Evolutionary conservation across 2,797 vertebrate genomes (phyloP).

Genomic region (Crotalus adamanteus): DNA sequence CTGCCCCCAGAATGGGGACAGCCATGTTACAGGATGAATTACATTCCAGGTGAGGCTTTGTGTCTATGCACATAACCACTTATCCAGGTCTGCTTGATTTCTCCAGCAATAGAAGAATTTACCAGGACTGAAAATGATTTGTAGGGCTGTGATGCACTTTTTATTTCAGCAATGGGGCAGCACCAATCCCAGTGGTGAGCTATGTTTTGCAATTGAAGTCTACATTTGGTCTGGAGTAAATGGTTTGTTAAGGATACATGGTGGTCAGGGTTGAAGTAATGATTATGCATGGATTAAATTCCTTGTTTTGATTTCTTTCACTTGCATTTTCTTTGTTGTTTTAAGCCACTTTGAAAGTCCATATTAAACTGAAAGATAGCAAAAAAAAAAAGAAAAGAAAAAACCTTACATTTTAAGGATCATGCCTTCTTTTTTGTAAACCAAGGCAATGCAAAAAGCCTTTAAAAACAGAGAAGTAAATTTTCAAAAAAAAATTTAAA

Average conservation of each 20-base stretch:
- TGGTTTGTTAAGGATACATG: background rate
- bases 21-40: background rate
- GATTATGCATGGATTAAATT: background rate
- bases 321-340: background rate
- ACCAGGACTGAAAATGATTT: background rate
- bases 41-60: background rate
- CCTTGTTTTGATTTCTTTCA: background rate
- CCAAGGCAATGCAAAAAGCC: background rate
- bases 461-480: background rate
- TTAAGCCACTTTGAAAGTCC: background rate
- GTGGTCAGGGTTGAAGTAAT: background rate
- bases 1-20: background rate
- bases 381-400: background rate
- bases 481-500: background rate
- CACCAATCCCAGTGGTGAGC: background rate
- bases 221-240: background rate
- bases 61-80: background rate
- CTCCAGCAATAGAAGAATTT: background rate
- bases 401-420: background rate
- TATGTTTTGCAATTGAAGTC: background rate
- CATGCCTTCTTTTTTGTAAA: background rate
- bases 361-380: background rate
- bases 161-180: background rate
- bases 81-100: background rate
- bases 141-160: background rate